Evolutionary conservation across 2,888 invertebrate genomes (phyloP).

Genomic region (Lycophotia porphyrea): DNA sequence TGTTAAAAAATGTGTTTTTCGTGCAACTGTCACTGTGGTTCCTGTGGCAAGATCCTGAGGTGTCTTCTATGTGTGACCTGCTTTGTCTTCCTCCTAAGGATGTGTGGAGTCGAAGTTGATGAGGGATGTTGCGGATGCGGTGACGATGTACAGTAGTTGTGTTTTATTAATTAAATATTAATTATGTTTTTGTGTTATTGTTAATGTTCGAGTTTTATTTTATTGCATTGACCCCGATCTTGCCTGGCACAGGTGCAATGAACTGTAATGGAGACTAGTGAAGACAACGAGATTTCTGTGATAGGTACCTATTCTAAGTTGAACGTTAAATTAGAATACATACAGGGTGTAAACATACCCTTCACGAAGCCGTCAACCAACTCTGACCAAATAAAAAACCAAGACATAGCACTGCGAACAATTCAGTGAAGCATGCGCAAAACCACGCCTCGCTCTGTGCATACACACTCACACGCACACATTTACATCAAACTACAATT

Average conservation of each 20-base stretch:
- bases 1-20: slow-evolving; percentile 78
- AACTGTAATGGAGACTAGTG: neutral
- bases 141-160: slow-evolving; percentile 53
- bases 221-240: neutral
- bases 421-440: too few relatives aligned
- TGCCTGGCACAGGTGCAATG: neutral
- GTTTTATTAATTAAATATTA: slow-evolving; percentile 25
- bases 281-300: neutral
- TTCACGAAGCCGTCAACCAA: too few relatives aligned
- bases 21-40: slow-evolving; percentile 79
- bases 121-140: slow-evolving; percentile 77
- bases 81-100: slow-evolving; percentile 78
- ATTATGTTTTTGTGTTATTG: slow-evolving; percentile 17
- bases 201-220: slow-evolving; percentile 45
- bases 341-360: too few relatives aligned
- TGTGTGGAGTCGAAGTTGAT: slow-evolving; percentile 83
- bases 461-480: too few relatives aligned
- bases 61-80: slow-evolving; percentile 82
- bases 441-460: too few relatives aligned
- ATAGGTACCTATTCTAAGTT: too few relatives aligned
- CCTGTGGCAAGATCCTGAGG: slow-evolving; percentile 80
- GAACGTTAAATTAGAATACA: too few relatives aligned
- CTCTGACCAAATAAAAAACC: too few relatives aligned
- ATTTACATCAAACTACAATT: too few relatives aligned
- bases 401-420: too few relatives aligned